These are phyloP conservation scores for Oscheius sp. DNA, from an alignment of 2,888 invertebrate genomes.

Conservation along the genomic window DNA sequence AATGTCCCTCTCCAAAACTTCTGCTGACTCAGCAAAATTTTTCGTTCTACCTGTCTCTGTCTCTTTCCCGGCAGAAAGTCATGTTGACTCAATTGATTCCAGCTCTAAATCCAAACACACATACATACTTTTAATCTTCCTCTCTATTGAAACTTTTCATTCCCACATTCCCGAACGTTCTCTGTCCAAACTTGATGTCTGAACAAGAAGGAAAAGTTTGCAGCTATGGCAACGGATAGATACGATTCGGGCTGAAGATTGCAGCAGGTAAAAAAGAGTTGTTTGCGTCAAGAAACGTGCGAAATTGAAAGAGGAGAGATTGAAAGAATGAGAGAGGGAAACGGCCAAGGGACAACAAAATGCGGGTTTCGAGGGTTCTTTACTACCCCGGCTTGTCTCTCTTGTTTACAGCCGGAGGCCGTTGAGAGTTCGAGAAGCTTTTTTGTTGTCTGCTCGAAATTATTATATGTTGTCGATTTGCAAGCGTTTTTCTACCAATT, in stretches of 20 bases:
- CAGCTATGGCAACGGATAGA: conserved; percentile 9
- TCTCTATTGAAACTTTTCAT: background rate
- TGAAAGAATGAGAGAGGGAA: conserved; percentile 1
- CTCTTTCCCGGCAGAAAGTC: background rate
- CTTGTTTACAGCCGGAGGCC: conserved; percentile 10
- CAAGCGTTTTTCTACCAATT: no score
- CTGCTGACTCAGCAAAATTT: no score
- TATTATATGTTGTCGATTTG: no score
- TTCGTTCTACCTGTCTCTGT: no score
- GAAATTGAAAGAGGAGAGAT: background rate
- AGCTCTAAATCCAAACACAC: conserved; percentile 10
- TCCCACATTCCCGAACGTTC: background rate
- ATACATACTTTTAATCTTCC: background rate
- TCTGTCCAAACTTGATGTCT: background rate
- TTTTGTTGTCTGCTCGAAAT: no score
- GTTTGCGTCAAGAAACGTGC: conserved; percentile 8
- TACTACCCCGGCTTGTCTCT: background rate
- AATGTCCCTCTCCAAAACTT: no score
- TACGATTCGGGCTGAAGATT: background rate
- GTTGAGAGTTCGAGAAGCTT: no score
- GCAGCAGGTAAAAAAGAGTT: background rate
- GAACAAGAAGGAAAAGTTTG: background rate
- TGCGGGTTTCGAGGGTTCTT: background rate
- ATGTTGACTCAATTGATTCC: conserved; percentile 30
- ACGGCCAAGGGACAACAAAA: background rate